phyloP scores from a whole-genome alignment of 23 tunicate species.

The Aplidium turbinatum region DNA sequence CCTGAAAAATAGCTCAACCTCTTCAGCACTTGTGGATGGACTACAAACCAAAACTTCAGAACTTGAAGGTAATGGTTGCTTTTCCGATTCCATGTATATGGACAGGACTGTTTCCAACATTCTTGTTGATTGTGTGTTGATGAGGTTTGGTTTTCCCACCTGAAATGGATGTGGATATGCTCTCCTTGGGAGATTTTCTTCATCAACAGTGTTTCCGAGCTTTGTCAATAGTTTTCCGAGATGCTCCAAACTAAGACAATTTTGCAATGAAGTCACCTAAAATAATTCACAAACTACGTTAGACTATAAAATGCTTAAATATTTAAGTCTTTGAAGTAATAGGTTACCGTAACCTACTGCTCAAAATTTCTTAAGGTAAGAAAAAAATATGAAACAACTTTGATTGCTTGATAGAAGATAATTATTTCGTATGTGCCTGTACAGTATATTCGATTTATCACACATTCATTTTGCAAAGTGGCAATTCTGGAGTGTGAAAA shows the following conservation, averaged over 20 bases:
- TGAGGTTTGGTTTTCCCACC: slow-evolving; percentile 48
- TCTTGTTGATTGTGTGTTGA: slow-evolving; percentile 24
- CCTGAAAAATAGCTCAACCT: slow-evolving; percentile 54
- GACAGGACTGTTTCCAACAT: slow-evolving; percentile 25
- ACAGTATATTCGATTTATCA: no score
- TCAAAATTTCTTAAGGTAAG: no score
- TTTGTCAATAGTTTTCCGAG: slow-evolving; percentile 12
- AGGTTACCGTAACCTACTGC: no score
- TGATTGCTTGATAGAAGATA: no score
- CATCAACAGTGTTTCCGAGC: neutral
- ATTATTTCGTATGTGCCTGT: no score
- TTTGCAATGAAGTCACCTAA: slow-evolving; percentile 34
- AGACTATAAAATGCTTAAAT: no score
- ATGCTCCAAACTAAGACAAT: slow-evolving; percentile 32
- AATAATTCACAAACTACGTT: no score
- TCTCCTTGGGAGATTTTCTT: neutral
- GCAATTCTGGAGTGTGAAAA: no score
- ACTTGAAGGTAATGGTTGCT: slow-evolving; percentile 38
- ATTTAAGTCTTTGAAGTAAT: no score
- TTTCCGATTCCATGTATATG: slow-evolving; percentile 40
- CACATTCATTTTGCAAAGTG: no score
- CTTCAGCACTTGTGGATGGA: slow-evolving; percentile 50
- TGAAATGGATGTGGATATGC: slow-evolving; percentile 2
- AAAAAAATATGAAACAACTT: no score
- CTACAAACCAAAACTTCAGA: slow-evolving; percentile 56